A percentile compares a stretch with the other conserved stretches of the same genome.
Conservation (phyloP, 2,113 vertebrate genomes). For the Hydrolagus affinis region DNA sequence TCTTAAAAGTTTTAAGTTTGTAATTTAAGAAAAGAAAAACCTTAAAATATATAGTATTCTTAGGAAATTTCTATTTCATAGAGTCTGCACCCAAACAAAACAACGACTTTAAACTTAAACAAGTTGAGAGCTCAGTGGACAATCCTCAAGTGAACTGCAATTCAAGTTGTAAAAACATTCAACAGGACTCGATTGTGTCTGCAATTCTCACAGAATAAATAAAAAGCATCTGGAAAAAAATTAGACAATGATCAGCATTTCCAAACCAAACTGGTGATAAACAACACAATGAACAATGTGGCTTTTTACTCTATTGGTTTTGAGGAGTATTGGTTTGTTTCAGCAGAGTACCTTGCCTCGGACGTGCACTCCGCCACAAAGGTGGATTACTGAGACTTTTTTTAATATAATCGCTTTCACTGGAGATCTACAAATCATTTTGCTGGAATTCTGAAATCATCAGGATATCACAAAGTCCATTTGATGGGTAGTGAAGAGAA, state of each 20-base stretch:
- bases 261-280: background rate
- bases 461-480: no score
- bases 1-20: background rate
- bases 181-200: background rate
- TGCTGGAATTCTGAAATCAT: background rate
- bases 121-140: background rate
- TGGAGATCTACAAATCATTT: background rate
- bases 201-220: background rate
- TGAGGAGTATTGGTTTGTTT: background rate
- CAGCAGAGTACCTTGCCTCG: background rate
- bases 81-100: background rate
- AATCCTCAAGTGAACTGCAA: background rate
- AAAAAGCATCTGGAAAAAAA: background rate
- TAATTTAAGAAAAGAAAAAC: background rate
- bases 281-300: background rate
- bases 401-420: background rate
- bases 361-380: background rate
- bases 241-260: background rate
- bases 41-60: background rate
- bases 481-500: no score
- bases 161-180: background rate
- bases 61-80: background rate
- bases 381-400: background rate
- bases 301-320: background rate
- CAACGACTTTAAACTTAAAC: background rate